Percentiles rank a stretch among this genome's conserved stretches.
Evolutionary conservation across 2,113 vertebrate genomes (phyloP).

Genomic region (Acinonyx jubatus): DNA sequence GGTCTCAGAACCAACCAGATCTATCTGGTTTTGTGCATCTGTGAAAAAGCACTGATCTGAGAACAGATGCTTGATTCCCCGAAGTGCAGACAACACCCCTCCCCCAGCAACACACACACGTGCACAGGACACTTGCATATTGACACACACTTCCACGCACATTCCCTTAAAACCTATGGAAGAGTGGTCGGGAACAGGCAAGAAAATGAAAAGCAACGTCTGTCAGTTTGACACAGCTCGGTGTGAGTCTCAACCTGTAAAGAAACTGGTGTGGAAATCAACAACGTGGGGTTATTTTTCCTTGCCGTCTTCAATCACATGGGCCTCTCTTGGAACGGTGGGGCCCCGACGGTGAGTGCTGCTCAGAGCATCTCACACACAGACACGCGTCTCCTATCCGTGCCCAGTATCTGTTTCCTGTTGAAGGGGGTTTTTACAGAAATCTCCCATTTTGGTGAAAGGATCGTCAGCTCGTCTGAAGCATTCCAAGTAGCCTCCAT

Average conservation of each 20-base stretch:
- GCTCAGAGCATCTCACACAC: not conserved
- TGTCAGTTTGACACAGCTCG: not conserved
- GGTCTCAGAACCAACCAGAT: not conserved
- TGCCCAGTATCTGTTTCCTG: not conserved
- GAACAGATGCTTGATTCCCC: not conserved
- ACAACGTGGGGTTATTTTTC: not conserved
- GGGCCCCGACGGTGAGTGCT: accelerated
- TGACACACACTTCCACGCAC: not conserved
- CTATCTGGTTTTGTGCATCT: not conserved
- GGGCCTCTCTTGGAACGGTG: not conserved
- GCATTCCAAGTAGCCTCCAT: not conserved
- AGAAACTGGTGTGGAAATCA: not conserved
- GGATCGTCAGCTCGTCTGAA: not conserved
- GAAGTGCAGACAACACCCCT: not conserved
- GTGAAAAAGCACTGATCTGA: not conserved
- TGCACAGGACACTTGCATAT: not conserved
- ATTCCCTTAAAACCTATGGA: not conserved
- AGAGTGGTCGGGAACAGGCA: not conserved
- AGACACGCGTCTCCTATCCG: not conserved
- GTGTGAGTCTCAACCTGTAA: not conserved
- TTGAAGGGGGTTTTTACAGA: not conserved
- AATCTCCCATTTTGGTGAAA: not conserved
- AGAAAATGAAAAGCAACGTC: not conserved
- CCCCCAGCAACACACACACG: not conserved
- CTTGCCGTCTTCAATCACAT: not conserved